A percentile compares a stretch with the other conserved stretches of the same genome.
These are phyloP conservation scores for Lates japonicus DNA, from an alignment of 2,797 vertebrate species.

Conservation along the genomic window DNA sequence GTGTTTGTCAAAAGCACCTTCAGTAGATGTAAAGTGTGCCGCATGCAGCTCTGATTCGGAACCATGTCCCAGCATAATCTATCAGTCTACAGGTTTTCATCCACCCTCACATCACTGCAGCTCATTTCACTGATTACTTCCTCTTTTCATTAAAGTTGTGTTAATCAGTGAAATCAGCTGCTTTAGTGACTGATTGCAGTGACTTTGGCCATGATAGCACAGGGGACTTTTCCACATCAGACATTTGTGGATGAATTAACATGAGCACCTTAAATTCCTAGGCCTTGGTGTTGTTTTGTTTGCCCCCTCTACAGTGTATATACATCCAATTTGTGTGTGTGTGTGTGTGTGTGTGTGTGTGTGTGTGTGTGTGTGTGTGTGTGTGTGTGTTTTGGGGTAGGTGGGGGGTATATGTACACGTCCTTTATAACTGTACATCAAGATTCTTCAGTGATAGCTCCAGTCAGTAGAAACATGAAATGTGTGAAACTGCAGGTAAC, in stretches of 20 bases:
- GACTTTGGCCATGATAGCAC: slow-evolving; percentile 1
- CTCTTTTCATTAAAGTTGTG: slow-evolving; percentile 29
- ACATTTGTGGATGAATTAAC: neutral
- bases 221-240: slow-evolving; percentile 15
- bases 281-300: neutral
- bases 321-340: too few species aligned
- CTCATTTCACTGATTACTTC: slow-evolving; percentile 50
- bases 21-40: neutral
- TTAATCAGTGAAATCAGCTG: slow-evolving; percentile 55
- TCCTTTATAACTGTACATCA: neutral
- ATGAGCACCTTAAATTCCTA: neutral
- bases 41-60: slow-evolving; percentile 6
- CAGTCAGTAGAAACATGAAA: neutral
- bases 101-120: slow-evolving; percentile 24
- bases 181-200: slow-evolving; percentile 38
- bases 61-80: neutral
- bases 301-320: neutral
- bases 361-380: too few species aligned
- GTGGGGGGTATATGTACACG: too few species aligned
- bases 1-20: neutral
- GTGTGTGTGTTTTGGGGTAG: neutral
- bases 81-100: slow-evolving; percentile 7
- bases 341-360: too few species aligned
- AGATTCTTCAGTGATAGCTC: neutral
- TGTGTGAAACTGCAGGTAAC: slow-evolving; percentile 4